Percentiles rank a stretch among this genome's conserved stretches.
Evolutionary conservation across 2,888 invertebrate genomes (phyloP).

Genomic region (Lithodes maja): DNA sequence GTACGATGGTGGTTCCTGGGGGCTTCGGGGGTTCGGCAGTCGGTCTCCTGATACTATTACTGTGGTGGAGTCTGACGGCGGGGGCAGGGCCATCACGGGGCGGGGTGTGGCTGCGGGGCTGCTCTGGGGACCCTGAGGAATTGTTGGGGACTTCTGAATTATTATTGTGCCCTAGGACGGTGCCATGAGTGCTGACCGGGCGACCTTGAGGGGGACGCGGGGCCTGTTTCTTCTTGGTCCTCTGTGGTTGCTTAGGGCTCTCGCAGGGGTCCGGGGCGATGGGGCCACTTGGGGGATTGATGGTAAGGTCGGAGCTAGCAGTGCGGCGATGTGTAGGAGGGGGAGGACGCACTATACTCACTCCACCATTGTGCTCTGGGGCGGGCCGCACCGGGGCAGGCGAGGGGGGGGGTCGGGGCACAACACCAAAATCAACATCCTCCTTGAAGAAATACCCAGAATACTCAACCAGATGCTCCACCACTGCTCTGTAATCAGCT

Average conservation of each 20-base stretch:
- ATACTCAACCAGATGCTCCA: slow-evolving; percentile 65
- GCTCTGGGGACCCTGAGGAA: slow-evolving; percentile 61
- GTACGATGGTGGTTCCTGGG: neutral
- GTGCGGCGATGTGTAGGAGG: slow-evolving; percentile 50
- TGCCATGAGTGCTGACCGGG: neutral
- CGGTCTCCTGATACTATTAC: slow-evolving; percentile 60
- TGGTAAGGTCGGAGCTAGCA: slow-evolving; percentile 46
- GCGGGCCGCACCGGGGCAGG: slow-evolving; percentile 19
- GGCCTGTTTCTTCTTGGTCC: slow-evolving; percentile 64
- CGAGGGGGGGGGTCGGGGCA: slow-evolving; percentile 43
- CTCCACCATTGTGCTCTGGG: slow-evolving; percentile 37
- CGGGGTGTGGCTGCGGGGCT: slow-evolving; percentile 51
- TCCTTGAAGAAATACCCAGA: slow-evolving; percentile 67
- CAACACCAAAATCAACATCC: slow-evolving; percentile 57
- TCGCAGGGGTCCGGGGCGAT: slow-evolving; percentile 40
- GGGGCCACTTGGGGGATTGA: neutral
- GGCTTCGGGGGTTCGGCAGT: slow-evolving; percentile 60
- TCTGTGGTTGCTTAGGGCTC: slow-evolving; percentile 69
- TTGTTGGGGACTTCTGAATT: neutral
- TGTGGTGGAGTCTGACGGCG: slow-evolving; percentile 54
- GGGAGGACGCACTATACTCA: slow-evolving; percentile 13
- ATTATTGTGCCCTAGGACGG: neutral
- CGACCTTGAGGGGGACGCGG: slow-evolving; percentile 62
- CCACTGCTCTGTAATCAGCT: slow-evolving; percentile 55
- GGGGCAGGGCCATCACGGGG: slow-evolving; percentile 23